Evolutionary conservation across 2,797 vertebrate genomes (phyloP).

Genomic region (Sebastiscus tertius): DNA sequence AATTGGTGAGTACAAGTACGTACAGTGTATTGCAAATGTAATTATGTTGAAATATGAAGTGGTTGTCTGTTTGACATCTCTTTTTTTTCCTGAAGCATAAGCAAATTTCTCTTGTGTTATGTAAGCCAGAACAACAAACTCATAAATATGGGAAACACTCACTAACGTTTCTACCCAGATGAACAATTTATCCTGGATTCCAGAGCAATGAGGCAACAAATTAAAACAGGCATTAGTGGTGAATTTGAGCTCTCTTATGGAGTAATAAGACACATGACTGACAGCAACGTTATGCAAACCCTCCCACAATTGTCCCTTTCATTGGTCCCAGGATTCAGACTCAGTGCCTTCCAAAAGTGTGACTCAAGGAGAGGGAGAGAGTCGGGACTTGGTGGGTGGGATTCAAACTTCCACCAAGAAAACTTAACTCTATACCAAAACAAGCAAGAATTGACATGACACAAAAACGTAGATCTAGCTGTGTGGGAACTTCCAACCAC

Average conservation of each 20-base stretch:
- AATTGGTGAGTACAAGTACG: background rate
- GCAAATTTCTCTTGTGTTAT: conserved; percentile 13
- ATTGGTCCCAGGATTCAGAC: conserved; percentile 60
- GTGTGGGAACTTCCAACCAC: conserved; percentile 33
- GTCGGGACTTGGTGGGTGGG: conserved; percentile 52
- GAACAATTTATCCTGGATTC: conserved; percentile 68
- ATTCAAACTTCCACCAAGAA: conserved; percentile 17
- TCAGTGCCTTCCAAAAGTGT: conserved; percentile 56
- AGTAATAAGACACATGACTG: conserved; percentile 75
- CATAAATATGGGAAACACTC: conserved; percentile 40
- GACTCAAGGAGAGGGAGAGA: conserved; percentile 47
- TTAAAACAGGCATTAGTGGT: conserved; percentile 70
- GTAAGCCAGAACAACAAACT: conserved; percentile 40
- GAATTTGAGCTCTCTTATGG: conserved; percentile 67
- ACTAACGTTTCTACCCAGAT: conserved; percentile 23
- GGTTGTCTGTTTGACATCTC: background rate
- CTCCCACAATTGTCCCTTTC: conserved; percentile 75
- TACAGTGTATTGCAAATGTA: conserved; percentile 12
- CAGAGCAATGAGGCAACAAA: conserved; percentile 77
- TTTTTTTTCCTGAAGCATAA: conserved; percentile 25
- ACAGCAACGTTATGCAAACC: conserved; percentile 70
- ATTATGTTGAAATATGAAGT: conserved; percentile 3
- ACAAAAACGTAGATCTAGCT: conserved; percentile 1
- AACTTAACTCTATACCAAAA: conserved; percentile 13
- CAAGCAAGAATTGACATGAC: conserved; percentile 13